These are phyloP conservation scores for Morphnarchus princeps DNA, from an alignment of 2,113 vertebrate genomes.

Conservation along the genomic window DNA sequence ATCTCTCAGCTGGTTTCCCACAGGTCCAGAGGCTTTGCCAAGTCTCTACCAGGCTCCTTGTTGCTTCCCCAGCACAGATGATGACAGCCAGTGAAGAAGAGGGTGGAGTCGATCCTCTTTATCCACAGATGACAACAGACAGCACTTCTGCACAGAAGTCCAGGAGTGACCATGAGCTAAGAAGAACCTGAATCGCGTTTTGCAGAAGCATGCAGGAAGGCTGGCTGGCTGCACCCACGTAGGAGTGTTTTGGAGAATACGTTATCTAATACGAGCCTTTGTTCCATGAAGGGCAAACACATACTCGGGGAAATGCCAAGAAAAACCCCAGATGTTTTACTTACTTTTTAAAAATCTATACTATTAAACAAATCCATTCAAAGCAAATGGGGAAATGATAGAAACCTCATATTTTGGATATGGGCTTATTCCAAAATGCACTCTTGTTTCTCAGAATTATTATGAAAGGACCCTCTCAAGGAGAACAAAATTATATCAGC, in stretches of 20 bases:
- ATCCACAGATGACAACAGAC: background rate
- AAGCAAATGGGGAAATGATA: background rate
- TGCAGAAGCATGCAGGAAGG: background rate
- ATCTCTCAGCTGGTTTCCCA: background rate
- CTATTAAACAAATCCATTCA: background rate
- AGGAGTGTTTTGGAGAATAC: background rate
- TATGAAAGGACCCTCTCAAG: background rate
- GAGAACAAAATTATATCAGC: background rate
- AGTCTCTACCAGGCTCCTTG: background rate
- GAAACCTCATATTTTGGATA: background rate
- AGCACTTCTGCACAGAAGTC: background rate
- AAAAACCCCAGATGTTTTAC: background rate
- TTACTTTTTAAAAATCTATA: background rate
- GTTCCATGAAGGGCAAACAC: constrained; percentile 11
- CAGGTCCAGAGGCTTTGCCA: background rate
- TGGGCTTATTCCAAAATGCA: background rate
- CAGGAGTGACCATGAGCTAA: background rate
- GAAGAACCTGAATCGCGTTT: background rate
- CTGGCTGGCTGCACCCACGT: background rate
- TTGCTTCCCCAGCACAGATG: background rate
- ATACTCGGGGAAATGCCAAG: background rate
- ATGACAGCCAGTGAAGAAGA: background rate
- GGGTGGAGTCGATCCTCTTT: background rate
- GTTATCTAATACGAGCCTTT: background rate
- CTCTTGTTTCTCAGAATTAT: background rate